A percentile compares a stretch with the other conserved stretches of the same genome.
Conservation (phyloP, 2,888 invertebrate genomes). For the Cyclophora albipunctata region DNA sequence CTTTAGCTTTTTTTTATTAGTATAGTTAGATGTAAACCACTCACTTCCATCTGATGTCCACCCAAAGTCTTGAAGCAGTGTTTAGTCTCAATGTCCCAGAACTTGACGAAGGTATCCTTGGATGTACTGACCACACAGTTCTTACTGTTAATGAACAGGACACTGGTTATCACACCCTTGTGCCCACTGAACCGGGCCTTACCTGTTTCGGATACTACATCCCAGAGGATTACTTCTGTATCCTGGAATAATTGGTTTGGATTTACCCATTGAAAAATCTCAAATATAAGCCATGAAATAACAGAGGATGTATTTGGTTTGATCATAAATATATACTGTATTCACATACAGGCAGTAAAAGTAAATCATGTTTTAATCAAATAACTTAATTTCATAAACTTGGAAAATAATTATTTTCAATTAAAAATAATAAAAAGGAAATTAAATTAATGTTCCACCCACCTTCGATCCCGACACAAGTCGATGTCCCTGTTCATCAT, state of each 20-base stretch:
- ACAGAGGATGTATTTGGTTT: too few species aligned
- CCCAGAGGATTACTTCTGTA: slow-evolving; percentile 95
- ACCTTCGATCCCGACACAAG: slow-evolving; percentile 93
- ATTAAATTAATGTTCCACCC: not conserved
- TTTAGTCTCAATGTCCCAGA: slow-evolving; percentile 97
- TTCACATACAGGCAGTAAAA: too few species aligned
- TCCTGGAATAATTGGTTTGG: slow-evolving; percentile 77
- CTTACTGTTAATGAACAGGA: slow-evolving; percentile 81
- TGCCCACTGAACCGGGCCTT: slow-evolving; percentile 93
- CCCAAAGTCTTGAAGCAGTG: slow-evolving; percentile 97
- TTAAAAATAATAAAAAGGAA: too few species aligned
- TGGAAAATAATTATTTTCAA: not conserved
- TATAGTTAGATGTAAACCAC: not conserved
- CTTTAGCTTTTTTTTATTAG: too few species aligned
- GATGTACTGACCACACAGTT: slow-evolving; percentile 87
- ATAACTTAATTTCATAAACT: too few species aligned
- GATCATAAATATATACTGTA: too few species aligned
- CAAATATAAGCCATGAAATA: too few species aligned
- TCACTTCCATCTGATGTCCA: slow-evolving; percentile 89
- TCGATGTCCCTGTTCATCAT: slow-evolving; percentile 87
- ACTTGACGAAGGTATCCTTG: slow-evolving; percentile 95
- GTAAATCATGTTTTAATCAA: too few species aligned
- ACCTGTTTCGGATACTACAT: slow-evolving; percentile 93
- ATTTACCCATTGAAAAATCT: too few species aligned
- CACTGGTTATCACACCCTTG: slow-evolving; percentile 90